Conservation (phyloP, 1,140 invertebrate genomes). For the Amyelois transitella region DNA sequence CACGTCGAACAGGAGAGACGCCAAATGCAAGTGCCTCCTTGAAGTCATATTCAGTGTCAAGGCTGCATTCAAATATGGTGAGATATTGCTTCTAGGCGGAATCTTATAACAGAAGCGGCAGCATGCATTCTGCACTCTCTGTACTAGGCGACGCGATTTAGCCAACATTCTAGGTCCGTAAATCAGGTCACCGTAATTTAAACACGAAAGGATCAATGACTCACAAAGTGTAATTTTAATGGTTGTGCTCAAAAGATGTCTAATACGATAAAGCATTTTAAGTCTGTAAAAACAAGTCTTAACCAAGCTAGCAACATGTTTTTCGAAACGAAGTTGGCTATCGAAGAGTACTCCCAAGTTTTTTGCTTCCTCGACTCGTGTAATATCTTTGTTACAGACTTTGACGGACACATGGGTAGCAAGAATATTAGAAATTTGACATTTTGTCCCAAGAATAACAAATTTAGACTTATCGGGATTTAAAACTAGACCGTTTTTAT, state of each 20-base stretch:
- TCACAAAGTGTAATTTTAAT: neutral
- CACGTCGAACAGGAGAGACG: no score
- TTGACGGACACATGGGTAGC: no score
- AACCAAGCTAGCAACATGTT: neutral
- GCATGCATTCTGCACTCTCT: conserved; percentile 4
- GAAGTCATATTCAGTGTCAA: no score
- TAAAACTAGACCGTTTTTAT: no score
- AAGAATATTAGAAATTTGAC: no score
- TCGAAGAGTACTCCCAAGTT: no score
- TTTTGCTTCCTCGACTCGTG: no score
- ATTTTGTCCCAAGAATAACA: no score
- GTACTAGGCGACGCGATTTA: neutral
- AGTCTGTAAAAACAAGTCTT: neutral
- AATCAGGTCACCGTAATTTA: neutral
- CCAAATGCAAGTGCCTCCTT: no score
- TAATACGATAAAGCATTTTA: neutral
- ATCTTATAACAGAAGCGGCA: conserved; percentile 2
- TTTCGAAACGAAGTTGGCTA: no score
- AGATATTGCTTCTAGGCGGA: neutral
- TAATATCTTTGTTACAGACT: no score
- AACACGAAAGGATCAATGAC: neutral
- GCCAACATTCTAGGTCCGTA: neutral
- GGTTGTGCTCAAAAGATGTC: neutral
- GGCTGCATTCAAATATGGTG: neutral
- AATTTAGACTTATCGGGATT: no score